Evolutionary conservation across 2,113 vertebrate species (phyloP).

Genomic region (Spheniscus mendiculus): DNA sequence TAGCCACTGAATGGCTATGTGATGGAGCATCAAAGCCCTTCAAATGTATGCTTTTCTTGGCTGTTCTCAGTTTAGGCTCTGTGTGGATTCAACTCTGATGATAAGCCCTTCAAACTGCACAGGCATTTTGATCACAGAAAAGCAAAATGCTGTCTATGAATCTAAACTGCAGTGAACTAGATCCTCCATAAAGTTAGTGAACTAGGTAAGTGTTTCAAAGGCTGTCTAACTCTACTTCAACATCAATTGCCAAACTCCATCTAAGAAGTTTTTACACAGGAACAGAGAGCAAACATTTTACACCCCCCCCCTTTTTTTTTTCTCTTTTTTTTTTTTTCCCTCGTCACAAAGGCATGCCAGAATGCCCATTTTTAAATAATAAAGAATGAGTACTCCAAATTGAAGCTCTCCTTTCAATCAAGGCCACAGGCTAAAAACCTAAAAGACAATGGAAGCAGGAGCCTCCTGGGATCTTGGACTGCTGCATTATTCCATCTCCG

Average conservation of each 20-base stretch:
- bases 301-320: not conserved
- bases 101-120: slow-evolving; percentile 16
- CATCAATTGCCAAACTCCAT: slow-evolving; percentile 31
- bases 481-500: slow-evolving; percentile 54
- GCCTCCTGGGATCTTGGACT: slow-evolving; percentile 35
- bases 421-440: slow-evolving; percentile 45
- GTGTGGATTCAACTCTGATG: slow-evolving; percentile 11
- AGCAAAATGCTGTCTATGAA: slow-evolving; percentile 39
- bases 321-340: too few species aligned
- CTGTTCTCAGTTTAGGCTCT: slow-evolving; percentile 50
- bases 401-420: slow-evolving; percentile 41
- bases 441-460: slow-evolving; percentile 31
- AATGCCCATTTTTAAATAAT: slow-evolving; percentile 14
- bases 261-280: slow-evolving; percentile 19
- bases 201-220: slow-evolving; percentile 60
- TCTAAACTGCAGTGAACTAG: slow-evolving; percentile 27
- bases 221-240: slow-evolving; percentile 13
- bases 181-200: not conserved
- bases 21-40: slow-evolving; percentile 57
- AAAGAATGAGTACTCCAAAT: not conserved
- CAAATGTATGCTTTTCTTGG: slow-evolving; percentile 41
- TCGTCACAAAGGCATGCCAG: slow-evolving; percentile 13
- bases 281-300: slow-evolving; percentile 50
- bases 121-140: slow-evolving; percentile 56
- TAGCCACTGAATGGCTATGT: slow-evolving; percentile 8